A percentile compares a stretch with the other conserved stretches of the same genome.
Evolutionary conservation across 2,113 vertebrate genomes (phyloP).

Genomic region (Spea bombifrons): DNA sequence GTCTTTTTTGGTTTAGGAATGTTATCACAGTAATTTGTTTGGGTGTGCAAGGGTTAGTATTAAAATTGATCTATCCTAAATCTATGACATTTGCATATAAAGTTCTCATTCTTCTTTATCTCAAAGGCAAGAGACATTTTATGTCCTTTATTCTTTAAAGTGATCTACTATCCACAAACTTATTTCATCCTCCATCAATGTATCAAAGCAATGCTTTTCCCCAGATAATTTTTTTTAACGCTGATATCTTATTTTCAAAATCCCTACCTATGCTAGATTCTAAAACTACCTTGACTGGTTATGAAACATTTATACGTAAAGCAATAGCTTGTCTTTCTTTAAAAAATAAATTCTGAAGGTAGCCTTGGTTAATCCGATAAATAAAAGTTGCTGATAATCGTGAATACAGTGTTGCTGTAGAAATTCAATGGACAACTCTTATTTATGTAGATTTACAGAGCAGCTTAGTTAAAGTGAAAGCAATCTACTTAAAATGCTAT

Average conservation of each 20-base stretch:
- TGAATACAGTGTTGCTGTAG: background rate
- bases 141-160: background rate
- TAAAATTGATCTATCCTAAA: too few relatives aligned
- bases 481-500: too few relatives aligned
- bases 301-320: conserved; percentile 8
- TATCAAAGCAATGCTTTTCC: background rate
- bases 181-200: background rate
- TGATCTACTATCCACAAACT: background rate
- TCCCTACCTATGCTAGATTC: background rate
- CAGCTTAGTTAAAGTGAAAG: background rate
- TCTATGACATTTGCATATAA: background rate
- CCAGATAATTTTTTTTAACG: background rate
- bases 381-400: background rate
- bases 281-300: background rate
- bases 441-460: background rate
- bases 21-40: too few relatives aligned
- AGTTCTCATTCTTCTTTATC: background rate
- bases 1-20: too few relatives aligned
- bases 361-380: background rate
- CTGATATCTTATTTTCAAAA: conserved; percentile 2
- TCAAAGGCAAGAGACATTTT: background rate
- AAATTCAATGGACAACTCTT: background rate
- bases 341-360: background rate
- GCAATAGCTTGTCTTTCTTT: background rate
- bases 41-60: too few relatives aligned